Conservation (phyloP, 1,140 invertebrate species). For the Phthorimaea operculella region DNA sequence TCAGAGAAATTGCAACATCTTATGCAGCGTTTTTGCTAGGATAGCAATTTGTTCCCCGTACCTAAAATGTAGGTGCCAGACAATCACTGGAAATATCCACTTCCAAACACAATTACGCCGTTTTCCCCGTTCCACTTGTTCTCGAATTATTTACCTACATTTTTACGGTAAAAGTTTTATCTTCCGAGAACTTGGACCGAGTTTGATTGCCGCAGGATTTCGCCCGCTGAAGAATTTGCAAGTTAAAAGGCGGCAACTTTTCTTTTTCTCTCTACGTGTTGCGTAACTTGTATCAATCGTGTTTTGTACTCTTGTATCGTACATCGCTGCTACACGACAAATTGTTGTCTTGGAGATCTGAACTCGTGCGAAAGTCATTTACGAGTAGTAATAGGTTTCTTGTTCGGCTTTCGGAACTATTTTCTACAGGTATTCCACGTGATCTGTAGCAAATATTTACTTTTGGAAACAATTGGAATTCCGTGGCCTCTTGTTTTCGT, state of each 20-base stretch:
- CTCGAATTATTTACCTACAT: conserved; percentile 4
- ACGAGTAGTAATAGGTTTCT: too few species aligned
- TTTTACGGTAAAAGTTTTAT: conserved; percentile 5
- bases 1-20: too few species aligned
- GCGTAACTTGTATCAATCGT: too few species aligned
- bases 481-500: too few species aligned
- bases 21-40: too few species aligned
- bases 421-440: too few species aligned
- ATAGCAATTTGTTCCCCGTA: too few species aligned
- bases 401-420: too few species aligned
- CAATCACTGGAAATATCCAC: not conserved
- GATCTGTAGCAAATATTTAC: too few species aligned
- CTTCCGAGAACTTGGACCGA: conserved; percentile 9
- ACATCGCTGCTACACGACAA: not conserved
- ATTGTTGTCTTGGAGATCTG: not conserved
- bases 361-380: not conserved
- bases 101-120: not conserved
- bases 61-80: too few species aligned
- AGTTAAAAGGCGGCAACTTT: not conserved
- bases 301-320: not conserved
- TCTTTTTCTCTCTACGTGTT: not conserved
- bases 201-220: conserved; percentile 15
- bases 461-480: too few species aligned
- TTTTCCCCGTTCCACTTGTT: not conserved
- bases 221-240: conserved; percentile 1